Evolutionary conservation across 2,113 vertebrate species (phyloP), one percentile per base, ranked within the genome.

Genomic region (Lampris megalopsis): DNA sequence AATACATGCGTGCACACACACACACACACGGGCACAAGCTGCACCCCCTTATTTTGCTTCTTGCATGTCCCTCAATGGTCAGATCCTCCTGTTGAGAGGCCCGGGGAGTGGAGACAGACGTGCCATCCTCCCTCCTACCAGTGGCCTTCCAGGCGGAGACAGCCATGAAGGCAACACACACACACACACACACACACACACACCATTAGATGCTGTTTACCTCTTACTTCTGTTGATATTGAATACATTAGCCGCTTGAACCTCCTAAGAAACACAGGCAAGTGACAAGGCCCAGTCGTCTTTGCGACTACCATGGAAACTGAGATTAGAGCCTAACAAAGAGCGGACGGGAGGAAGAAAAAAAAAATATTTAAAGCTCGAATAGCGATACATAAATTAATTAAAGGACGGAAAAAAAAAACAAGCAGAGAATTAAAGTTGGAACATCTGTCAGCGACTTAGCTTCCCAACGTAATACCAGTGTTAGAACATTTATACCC

Each of bases 401-500:
- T 94, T 94, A 93, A 92, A 90, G 89, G 90, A 92, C 88, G 24
- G 24, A 0, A 70, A 92, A 92, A 94, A 79, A 91, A 92, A 90
- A 93, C 89, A 94, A 94, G 92, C 84, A 79, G 89, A 86, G 92
- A 94, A 94, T 94, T 94, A 94, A 95, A 94, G 90, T 92, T 91
- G 84, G 87, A 94, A 94, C 93, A 94, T 94, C 93, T 94, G 94
- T 95, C 94, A 94, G 87, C 90, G 91, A 91, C 92, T 92, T 92
- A 93, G 93, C 91, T 93, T 92, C 87, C 89, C 82, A 92, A 90
- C 90, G 86, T 94, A 94, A 95, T 94, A 94, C 94, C 91, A 93
- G 92, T 94, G 94, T 94, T 93, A 93, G 94, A 94, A 94, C 94
- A 94, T 94, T 94, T 94, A 94, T 94, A 94, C 92, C 92, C 93